These are phyloP conservation scores for Pelodytes ibericus DNA, from an alignment of 2,797 vertebrate genomes.

Conservation along the genomic window DNA sequence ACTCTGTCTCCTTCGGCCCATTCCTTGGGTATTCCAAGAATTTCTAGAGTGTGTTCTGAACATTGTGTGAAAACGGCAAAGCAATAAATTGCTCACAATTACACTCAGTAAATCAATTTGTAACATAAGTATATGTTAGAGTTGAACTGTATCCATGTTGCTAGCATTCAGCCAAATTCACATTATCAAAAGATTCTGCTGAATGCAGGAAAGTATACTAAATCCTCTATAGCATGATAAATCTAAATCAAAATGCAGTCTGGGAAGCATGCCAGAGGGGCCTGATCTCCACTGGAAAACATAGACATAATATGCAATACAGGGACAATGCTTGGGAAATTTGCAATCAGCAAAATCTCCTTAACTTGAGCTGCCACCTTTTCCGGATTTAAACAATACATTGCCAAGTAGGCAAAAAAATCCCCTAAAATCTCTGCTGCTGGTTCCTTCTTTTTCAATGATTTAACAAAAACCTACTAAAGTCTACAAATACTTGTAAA, in stretches of 20 bases:
- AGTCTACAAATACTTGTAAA: too few relatives aligned
- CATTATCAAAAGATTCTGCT: not conserved
- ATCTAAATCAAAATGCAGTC: not conserved
- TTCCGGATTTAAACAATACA: too few relatives aligned
- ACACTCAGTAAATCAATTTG: constrained; percentile 15
- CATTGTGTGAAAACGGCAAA: constrained; percentile 7
- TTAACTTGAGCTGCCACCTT: too few relatives aligned
- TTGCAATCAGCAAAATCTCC: too few relatives aligned
- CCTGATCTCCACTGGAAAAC: not conserved
- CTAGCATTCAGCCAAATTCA: not conserved
- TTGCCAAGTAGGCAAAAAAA: too few relatives aligned
- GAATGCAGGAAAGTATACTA: not conserved
- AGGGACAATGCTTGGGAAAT: too few relatives aligned
- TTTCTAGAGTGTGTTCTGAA: constrained; percentile 22
- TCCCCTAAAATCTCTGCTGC: too few relatives aligned
- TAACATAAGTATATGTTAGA: not conserved
- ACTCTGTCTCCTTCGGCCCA: constrained; percentile 18
- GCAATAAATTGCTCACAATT: constrained; percentile 14
- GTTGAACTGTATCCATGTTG: not conserved
- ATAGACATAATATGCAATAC: too few relatives aligned
- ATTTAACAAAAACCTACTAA: too few relatives aligned
- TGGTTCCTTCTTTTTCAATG: too few relatives aligned
- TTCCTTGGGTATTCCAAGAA: constrained; percentile 38
- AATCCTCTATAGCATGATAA: not conserved
- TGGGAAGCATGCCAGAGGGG: not conserved